These are phyloP conservation scores for Apodemus speciosus DNA, from an alignment of 2,113 vertebrate genomes.

Conservation along the genomic window DNA sequence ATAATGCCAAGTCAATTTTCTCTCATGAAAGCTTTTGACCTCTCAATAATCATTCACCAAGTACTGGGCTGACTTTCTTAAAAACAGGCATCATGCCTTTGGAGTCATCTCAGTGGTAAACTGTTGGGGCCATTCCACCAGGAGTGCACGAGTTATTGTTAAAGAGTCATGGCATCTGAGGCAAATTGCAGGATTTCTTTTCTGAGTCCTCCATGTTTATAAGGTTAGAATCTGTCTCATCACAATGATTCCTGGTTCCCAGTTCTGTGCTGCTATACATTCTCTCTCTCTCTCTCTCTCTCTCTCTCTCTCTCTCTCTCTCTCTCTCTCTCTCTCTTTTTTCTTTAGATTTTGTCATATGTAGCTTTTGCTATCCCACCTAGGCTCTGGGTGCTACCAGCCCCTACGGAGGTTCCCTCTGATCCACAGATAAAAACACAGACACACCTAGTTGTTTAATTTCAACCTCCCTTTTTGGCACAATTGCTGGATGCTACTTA, in stretches of 20 bases:
- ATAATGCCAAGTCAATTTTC: constrained; percentile 24
- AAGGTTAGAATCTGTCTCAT: not conserved
- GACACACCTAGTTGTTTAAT: too few relatives aligned
- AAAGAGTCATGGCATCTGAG: not conserved
- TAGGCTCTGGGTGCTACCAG: too few relatives aligned
- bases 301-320: rapidly evolving
- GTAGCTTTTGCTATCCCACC: too few relatives aligned
- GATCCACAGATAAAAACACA: too few relatives aligned
- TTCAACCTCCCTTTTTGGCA: too few relatives aligned
- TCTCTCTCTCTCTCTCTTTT: too few relatives aligned
- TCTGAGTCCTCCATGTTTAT: not conserved
- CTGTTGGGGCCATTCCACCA: not conserved
- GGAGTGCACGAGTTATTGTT: not conserved
- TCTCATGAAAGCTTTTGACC: not conserved
- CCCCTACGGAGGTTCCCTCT: too few relatives aligned
- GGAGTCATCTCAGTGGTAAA: not conserved
- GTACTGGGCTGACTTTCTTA: not conserved
- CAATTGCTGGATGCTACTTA: too few relatives aligned
- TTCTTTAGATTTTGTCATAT: too few relatives aligned
- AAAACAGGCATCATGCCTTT: not conserved
- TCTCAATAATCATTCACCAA: constrained; percentile 27
- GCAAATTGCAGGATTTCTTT: not conserved
- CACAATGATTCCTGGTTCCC: not conserved
- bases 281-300: too few relatives aligned
- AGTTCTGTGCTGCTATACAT: not conserved